Conservation (phyloP, 2,888 invertebrate genomes). For the Brassicogethes aeneus region DNA sequence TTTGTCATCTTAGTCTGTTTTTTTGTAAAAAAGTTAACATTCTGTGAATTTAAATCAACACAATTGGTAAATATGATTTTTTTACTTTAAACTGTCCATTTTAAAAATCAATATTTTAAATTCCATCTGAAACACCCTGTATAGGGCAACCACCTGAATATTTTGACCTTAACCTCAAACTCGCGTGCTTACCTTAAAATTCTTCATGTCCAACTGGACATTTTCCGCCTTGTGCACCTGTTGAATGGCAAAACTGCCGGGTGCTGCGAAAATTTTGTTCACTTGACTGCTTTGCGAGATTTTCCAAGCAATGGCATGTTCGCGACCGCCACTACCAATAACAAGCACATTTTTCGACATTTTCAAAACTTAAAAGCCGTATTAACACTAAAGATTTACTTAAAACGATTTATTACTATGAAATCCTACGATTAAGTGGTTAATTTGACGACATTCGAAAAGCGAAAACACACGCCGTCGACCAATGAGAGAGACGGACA, state of each 20-base stretch:
- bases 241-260: slow-evolving; percentile 83
- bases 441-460: not conserved
- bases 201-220: slow-evolving; percentile 55
- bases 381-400: no score
- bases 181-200: slow-evolving; percentile 54
- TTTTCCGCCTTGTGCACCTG: slow-evolving; percentile 59
- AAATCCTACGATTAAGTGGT: no score
- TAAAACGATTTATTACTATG: no score
- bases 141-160: no score
- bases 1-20: no score
- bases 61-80: no score
- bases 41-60: no score
- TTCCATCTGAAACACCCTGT: no score
- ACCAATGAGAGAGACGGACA: not conserved
- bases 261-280: slow-evolving; percentile 66
- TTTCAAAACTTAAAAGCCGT: no score
- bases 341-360: slow-evolving; percentile 58
- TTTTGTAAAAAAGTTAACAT: no score
- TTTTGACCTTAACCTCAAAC: not conserved
- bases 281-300: slow-evolving; percentile 70
- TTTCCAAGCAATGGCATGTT: slow-evolving; percentile 95
- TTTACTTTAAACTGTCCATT: no score
- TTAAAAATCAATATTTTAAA: no score
- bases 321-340: slow-evolving; percentile 89
- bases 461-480: not conserved